These are phyloP conservation scores for Vidua chalybeata DNA, from an alignment of 2,113 vertebrate genomes.

Conservation along the genomic window DNA sequence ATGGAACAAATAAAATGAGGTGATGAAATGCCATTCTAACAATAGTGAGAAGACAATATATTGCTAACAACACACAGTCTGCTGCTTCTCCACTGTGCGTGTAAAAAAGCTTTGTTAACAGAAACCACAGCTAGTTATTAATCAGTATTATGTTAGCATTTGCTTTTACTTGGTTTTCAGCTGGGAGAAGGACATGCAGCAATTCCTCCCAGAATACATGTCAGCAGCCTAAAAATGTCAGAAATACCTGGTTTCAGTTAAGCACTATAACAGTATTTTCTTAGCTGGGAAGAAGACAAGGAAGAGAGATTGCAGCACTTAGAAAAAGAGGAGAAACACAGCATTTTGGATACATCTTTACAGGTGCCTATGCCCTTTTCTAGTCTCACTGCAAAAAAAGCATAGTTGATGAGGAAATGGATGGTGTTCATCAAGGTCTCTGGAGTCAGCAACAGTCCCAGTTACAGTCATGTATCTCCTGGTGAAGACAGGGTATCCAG, in stretches of 20 bases:
- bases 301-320: neutral
- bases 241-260: neutral
- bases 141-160: neutral
- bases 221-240: neutral
- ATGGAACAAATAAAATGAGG: conserved; percentile 61
- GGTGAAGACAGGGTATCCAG: neutral
- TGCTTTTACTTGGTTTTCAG: neutral
- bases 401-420: neutral
- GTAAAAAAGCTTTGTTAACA: conserved; percentile 26
- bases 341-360: neutral
- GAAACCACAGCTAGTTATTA: conserved; percentile 31
- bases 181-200: neutral
- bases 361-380: neutral
- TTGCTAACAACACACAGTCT: conserved; percentile 31
- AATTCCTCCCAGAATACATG: neutral
- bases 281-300: neutral
- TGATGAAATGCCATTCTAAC: conserved; percentile 39
- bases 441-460: neutral
- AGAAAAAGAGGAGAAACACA: neutral
- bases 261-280: neutral
- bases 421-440: neutral
- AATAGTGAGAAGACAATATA: conserved; percentile 44
- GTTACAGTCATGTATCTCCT: neutral
- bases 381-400: neutral
- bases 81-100: neutral